Evolutionary conservation across 1,140 invertebrate genomes (phyloP).

Genomic region (Parasteatoda tepidariorum): DNA sequence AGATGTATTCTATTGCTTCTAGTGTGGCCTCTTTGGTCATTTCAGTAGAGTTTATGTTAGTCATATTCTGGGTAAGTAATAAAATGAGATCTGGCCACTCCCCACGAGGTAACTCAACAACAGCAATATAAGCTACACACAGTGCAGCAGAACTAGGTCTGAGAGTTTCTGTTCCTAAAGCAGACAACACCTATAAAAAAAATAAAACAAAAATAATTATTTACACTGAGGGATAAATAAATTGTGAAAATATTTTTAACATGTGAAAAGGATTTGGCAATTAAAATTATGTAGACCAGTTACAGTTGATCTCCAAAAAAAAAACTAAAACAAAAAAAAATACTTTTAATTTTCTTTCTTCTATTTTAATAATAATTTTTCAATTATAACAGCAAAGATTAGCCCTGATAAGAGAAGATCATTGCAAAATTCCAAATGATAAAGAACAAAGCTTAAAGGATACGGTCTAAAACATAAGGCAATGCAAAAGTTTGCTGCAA

Average conservation of each 20-base stretch:
- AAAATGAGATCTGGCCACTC: conserved; percentile 85
- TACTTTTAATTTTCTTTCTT: too few relatives aligned
- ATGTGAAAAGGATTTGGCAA: too few relatives aligned
- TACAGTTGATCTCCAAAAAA: too few relatives aligned
- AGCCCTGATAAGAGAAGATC: too few relatives aligned
- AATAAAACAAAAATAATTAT: background rate
- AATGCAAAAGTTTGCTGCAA: too few relatives aligned
- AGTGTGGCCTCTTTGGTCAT: conserved; percentile 95
- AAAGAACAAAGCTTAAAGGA: too few relatives aligned
- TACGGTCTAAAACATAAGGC: too few relatives aligned
- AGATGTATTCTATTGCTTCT: conserved; percentile 94
- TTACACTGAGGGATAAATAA: background rate
- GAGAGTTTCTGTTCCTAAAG: conserved; percentile 94
- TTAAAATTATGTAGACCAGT: too few relatives aligned
- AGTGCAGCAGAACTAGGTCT: conserved; percentile 97
- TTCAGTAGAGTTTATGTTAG: conserved; percentile 83
- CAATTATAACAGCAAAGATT: too few relatives aligned
- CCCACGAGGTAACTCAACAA: conserved; percentile 88
- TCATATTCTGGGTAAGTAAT: conserved; percentile 89
- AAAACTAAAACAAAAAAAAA: background rate
- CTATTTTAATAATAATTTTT: too few relatives aligned
- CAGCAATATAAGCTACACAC: conserved; percentile 98
- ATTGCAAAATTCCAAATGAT: too few relatives aligned
- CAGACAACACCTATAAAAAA: conserved; percentile 81
- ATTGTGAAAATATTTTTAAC: too few relatives aligned